A percentile compares a stretch with the other conserved stretches of the same genome.
These are phyloP conservation scores for Chrysocyon brachyurus DNA, from an alignment of 2,797 vertebrate genomes.

Conservation along the genomic window DNA sequence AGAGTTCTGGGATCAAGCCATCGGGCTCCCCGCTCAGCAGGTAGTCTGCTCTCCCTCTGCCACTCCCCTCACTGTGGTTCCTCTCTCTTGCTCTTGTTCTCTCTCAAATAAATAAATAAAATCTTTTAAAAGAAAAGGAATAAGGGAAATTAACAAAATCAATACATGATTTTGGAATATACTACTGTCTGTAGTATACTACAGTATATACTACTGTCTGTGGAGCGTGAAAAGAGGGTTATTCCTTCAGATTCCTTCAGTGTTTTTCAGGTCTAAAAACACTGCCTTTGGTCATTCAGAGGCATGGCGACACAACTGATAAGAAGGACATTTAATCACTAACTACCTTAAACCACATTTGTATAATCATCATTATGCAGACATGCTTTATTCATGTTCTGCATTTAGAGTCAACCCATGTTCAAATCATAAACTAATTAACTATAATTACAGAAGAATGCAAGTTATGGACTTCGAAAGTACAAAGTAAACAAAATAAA, in stretches of 20 bases:
- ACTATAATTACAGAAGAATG: neutral
- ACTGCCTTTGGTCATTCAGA: neutral
- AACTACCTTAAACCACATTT: neutral
- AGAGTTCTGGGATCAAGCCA: no score
- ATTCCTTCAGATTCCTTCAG: neutral
- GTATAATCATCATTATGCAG: neutral
- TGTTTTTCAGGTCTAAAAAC: neutral
- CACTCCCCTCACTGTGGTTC: no score
- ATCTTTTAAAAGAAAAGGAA: neutral
- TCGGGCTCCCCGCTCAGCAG: no score
- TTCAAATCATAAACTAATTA: constrained; percentile 7
- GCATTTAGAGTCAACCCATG: neutral
- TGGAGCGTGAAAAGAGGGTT: neutral
- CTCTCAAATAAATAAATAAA: no score
- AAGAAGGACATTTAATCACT: neutral
- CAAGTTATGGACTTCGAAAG: neutral
- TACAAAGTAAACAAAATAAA: neutral
- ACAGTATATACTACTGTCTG: neutral
- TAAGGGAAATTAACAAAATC: neutral
- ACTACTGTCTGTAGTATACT: neutral
- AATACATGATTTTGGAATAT: neutral
- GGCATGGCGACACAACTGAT: neutral
- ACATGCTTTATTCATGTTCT: neutral
- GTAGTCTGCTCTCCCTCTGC: no score
- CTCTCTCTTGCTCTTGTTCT: no score